phyloP scores from a whole-genome alignment of 2,888 invertebrate genomes.

The Platypus cylindrus region DNA sequence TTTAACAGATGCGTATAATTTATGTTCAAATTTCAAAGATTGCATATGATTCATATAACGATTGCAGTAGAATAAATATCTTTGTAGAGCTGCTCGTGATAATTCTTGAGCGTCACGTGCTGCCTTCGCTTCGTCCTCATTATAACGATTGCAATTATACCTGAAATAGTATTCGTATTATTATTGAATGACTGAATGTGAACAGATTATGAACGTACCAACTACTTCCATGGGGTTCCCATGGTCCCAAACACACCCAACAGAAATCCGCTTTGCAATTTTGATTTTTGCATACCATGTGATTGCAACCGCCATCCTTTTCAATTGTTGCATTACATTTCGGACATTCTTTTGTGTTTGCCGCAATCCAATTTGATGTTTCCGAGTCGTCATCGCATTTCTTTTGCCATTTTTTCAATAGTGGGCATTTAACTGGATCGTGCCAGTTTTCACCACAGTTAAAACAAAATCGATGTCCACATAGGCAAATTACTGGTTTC shows the following conservation, averaged over 20 bases:
- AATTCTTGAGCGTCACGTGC: conserved; percentile 94
- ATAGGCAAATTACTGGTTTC: conserved; percentile 85
- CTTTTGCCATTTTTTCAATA: conserved; percentile 93
- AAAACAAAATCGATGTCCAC: conserved; percentile 93
- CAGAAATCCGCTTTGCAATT: conserved; percentile 98
- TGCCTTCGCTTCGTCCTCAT: conserved; percentile 93
- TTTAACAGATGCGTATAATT: conserved; percentile 90
- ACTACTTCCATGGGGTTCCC: conserved; percentile 97
- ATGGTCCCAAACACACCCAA: conserved; percentile 98
- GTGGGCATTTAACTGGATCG: conserved; percentile 90
- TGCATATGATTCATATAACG: conserved; percentile 98
- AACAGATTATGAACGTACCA: conserved; percentile 47
- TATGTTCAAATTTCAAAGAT: conserved; percentile 94
- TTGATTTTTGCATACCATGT: conserved; percentile 98
- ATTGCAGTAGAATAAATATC: conserved; percentile 96
- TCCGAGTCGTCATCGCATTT: conserved; percentile 99
- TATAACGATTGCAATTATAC: conserved; percentile 85
- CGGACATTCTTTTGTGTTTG: conserved; percentile 98
- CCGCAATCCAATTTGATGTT: conserved; percentile 99
- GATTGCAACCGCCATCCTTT: conserved; percentile 98
- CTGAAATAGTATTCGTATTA: no score
- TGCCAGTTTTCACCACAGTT: conserved; percentile 96
- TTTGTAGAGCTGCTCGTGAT: conserved; percentile 88
- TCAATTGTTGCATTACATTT: conserved; percentile 95
- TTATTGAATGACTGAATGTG: neutral